Evolutionary conservation across 2,797 vertebrate genomes (phyloP), one percentile per base, ranked within the genome.

Genomic region (Mormyrus hasselquistii): DNA sequence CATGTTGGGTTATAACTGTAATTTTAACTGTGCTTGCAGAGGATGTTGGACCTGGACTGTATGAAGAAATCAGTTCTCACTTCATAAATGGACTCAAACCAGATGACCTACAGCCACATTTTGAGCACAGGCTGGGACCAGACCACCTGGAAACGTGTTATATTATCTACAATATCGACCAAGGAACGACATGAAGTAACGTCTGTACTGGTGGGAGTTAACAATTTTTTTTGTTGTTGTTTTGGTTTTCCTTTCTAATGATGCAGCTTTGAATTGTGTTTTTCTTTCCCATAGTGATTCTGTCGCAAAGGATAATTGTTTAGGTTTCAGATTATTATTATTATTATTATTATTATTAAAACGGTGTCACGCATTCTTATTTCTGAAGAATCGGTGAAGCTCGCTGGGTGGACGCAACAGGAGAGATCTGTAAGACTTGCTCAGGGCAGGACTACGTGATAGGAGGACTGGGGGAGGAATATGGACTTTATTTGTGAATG

Each of bases 111-210:
- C 92, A 93, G 89, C 92, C 90, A 19, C 93, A 92, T 25, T 94
- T 93, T 86, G 93, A 94, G 91, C 93, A 94, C 87, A 90, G 59
- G 12, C 73, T 93, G 19, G 91, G 92, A 1, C 86, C 91, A 3
- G 93, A 94, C 55, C 92, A 90, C 55, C 90, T 94, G 85, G 94
- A 95, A 89, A 93, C 92, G 47, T 94, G 92, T 89, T 93, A 93
- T 88, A 89, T 93, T 4, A 92, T 94, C 90, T 94, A 92, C 88
- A 93, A 90, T 84, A 91, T 93, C 41, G 92, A 94, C 65, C 91
- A 94, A 73, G 93, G 94, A 34, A 90, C 90, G n/a, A 87, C 91
- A 3, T 93, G 88, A 65, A 49, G 29, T 55, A 38, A 22, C 59
- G 1, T 16, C 14, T 44, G 38, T 25, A 14, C 44, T 50, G 14